Evolutionary conservation across 2,888 invertebrate genomes (phyloP), one percentile per base, ranked within the genome.

Genomic region (Papilio protenor): DNA sequence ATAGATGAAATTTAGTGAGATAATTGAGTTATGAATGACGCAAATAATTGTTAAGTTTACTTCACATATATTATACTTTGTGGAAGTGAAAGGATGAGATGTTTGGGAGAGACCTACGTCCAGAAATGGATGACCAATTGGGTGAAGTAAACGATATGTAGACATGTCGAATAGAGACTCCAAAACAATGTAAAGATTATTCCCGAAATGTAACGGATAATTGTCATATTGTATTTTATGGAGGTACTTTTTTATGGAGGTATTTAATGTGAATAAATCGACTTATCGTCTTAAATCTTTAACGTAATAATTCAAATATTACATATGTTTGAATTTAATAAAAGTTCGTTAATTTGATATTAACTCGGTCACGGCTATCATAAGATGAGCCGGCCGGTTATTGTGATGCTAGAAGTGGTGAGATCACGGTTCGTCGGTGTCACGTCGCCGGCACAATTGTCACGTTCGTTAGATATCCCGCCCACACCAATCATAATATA

Each of bases 381-480:
- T 76, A 69, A 79, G 79, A 82, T 80, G 80, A 80, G 75, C 83
- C 84, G 82, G 85, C 85, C 84, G 84, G 84, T 84, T 82, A 86
- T 87, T 86, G 84, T 79, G 72, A 16, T 40, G 40, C 52, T 55
- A 40, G 73, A 47, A 81, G 82, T 82, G 84, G 86, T 89, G 90
- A 91, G 88, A 86, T 91, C 89, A 89, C 85, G 84, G 80, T 83
- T 83, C 83, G 85, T 85, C 86, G 87, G 86, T 82, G 84, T 83
- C 83, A 87, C 87, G 89, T 89, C 87, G 84, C 86, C 82, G 81
- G 80, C 83, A 85, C 91, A 92, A 92, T 92, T 91, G 92, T 90
- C 91, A 92, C 92, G 91, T 91, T 91, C 90, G 81, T 80, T 77
- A 79, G 82, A 84, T 80, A 84, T 82, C 82, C 80, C 81, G 80